Evolutionary conservation across 2,888 invertebrate genomes (phyloP), one percentile per base, ranked within the genome.

Genomic region (Dolomedes plantarius): DNA sequence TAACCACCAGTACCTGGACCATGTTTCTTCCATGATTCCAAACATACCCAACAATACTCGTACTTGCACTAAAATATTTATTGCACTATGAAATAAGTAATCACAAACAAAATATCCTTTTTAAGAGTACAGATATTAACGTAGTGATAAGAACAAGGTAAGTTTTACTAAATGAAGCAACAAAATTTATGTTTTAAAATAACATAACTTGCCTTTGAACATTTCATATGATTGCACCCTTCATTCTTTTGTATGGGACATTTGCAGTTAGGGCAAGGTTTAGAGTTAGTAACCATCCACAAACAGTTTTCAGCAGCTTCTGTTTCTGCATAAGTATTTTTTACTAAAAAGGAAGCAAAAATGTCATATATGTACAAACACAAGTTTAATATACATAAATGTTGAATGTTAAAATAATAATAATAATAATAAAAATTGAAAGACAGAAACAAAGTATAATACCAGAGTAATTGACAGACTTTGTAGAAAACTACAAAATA

Each of bases 221-320:
- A 94, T 90, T 94, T 94, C 94, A 94, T 94, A 90, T 94, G 94
- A 90, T 94, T 94, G 90, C 94, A 94, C 23, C 94, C 94, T 91
- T 94, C 94, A 90, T 94, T 94, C 90, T 94, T 94, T 91, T 94
- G 94, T 87, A 94, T 94, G 2, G 94, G 94, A 88, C 94, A 94
- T 89, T 94, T 94, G 90, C 94, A 94, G 90, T 94, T 94, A 31
- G 94, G 94, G 90, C 94, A 94, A 0, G 94, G 94, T 90, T 94
- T 94, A 2, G 94, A 94, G 91, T 94, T 94, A 23, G 94, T 94
- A 23, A 94, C 94, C 83, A 94, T 91, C 94, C 94, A 94, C 50
- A 94, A 91, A 90, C 93, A 94, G 90, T 94, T 94, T 56, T 94
- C 94, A 1, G 93, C 94, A 88, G 93, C 93, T 90, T 94, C 93